Evolutionary conservation across 2,888 invertebrate species (phyloP), one percentile per base, ranked within the genome.

Genomic region (Ptychoptera contaminata): DNA sequence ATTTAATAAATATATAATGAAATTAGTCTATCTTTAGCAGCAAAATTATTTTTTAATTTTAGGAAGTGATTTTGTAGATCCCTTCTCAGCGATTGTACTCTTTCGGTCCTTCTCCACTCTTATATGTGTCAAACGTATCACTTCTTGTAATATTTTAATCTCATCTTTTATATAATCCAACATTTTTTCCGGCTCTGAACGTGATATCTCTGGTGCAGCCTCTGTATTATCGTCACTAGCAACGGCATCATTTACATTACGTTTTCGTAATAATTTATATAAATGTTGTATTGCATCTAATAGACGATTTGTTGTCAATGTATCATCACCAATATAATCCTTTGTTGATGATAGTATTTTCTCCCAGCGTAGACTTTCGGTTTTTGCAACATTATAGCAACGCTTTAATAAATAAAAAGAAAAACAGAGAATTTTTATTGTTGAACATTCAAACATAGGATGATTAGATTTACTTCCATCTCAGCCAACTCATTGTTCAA

Each of bases 141-240:
- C 53, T 8, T 53, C 53, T 31, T 53, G 51, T 36, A 64, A 40
- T 10, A 61, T 43, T 46, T 62, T 56, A 8, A 65, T 48, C 51
- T 65, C 64, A 2, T 47, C 49, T 45, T 59, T 62, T 14, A 65
- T 63, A 16, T 55, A 57, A 47, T 65, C 61, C 45, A 65, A 48
- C 36, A 56, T 52, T 0, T 32, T 40, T 42, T 58, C 60, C 23
- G 23, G 23, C 7, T 23, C 23, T 23, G 23, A 23, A 23, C 23
- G 23, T 23, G n/a, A 47, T 35, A 32, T 48, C 43, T 11, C 23
- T 23, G 3, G 23, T 23, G 23, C 3, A 5, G 23, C 7, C 4
- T 59, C 46, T 16, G 56, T 47, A 8, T 34, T 10, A 2, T 52
- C 53, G 23, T 44, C 39, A n/a, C 44, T 44, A 2, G 10, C 11